Conservation (phyloP, 1,140 invertebrate species). For the Bombus picipes region DNA sequence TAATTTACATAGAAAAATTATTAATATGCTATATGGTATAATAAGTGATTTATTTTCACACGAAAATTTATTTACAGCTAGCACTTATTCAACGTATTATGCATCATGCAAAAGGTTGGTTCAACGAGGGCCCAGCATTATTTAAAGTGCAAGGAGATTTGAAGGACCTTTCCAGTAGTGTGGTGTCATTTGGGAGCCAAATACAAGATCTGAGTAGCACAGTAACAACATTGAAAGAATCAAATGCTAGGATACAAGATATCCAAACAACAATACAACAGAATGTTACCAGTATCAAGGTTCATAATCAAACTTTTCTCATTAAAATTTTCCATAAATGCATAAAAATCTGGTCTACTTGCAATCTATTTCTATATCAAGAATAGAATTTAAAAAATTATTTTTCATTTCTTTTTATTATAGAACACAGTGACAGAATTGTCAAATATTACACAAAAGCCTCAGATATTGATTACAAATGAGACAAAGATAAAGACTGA, state of each 20-base stretch:
- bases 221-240: constrained; percentile 77
- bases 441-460: constrained; percentile 72
- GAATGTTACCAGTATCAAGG: constrained; percentile 81
- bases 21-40: neutral
- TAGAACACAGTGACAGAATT: constrained; percentile 72
- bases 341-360: too few relatives aligned
- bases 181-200: constrained; percentile 85
- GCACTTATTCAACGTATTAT: constrained; percentile 81
- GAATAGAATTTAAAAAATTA: constrained; percentile 11
- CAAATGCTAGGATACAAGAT: constrained; percentile 74
- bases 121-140: constrained; percentile 84
- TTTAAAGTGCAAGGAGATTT: constrained; percentile 84
- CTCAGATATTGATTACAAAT: constrained; percentile 73
- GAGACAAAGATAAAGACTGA: constrained; percentile 78
- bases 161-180: constrained; percentile 82
- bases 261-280: constrained; percentile 74
- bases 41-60: neutral
- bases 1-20: neutral
- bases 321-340: neutral
- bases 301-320: constrained; percentile 37
- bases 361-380: neutral
- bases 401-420: neutral
- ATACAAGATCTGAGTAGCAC: constrained; percentile 80
- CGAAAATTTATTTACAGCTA: constrained; percentile 74
- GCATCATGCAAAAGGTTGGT: constrained; percentile 83